Evolutionary conservation across 2,797 vertebrate species (phyloP).

Genomic region (Vespertilio murinus): DNA sequence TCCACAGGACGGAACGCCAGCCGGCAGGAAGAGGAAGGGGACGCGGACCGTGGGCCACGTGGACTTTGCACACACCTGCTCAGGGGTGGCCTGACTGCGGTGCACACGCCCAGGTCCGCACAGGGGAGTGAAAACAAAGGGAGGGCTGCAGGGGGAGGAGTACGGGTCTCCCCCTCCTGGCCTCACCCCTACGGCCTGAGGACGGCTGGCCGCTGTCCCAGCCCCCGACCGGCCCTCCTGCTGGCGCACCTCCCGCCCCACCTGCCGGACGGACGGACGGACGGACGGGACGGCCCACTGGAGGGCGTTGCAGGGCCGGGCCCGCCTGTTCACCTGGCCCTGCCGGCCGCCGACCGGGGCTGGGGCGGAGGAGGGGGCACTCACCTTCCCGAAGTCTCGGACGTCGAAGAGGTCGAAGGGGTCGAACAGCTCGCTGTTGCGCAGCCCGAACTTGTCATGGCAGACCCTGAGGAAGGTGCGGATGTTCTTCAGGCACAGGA

Average conservation of each 20-base stretch:
- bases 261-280: background rate
- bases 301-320: rapidly evolving
- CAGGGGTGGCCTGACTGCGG: no score
- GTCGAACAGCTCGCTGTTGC: conserved; percentile 97
- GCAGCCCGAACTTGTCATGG: conserved; percentile 95
- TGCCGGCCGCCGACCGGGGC: rapidly evolving
- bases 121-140: no score
- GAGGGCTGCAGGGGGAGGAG: no score
- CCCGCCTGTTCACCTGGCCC: rapidly evolving
- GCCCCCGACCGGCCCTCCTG: no score
- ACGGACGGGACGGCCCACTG: background rate
- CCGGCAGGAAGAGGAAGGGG: rapidly evolving
- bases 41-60: rapidly evolving
- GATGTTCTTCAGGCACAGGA: conserved; percentile 98
- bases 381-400: conserved; percentile 98
- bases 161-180: no score
- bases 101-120: no score
- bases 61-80: no score
- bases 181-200: no score
- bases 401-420: conserved; percentile 99
- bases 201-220: no score
- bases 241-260: background rate
- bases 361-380: conserved; percentile 33
- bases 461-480: conserved; percentile 97
- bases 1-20: rapidly evolving